Evolutionary conservation across 1,140 invertebrate genomes (phyloP).

Genomic region (Heliconius hermathena): DNA sequence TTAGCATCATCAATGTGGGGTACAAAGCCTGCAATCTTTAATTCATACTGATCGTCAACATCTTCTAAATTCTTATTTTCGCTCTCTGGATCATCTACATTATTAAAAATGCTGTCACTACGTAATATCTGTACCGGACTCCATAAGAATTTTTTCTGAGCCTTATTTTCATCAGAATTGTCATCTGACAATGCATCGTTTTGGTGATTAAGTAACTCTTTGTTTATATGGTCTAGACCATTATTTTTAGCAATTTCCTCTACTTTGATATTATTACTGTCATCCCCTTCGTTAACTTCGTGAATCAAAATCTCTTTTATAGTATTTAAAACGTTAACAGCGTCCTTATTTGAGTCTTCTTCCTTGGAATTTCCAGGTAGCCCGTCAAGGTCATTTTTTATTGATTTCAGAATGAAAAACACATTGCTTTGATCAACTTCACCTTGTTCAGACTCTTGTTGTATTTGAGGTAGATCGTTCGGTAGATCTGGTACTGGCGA

Average conservation of each 20-base stretch:
- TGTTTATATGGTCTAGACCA: neutral
- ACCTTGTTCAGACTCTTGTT: neutral
- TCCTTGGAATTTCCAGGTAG: neutral
- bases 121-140: neutral
- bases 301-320: neutral
- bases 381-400: neutral
- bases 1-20: neutral
- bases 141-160: neutral
- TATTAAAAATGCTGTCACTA: neutral
- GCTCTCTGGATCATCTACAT: neutral
- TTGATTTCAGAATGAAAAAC: neutral
- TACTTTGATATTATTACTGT: neutral
- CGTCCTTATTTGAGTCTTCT: neutral
- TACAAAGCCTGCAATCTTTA: neutral
- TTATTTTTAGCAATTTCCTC: slow-evolving; percentile 2
- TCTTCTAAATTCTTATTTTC: neutral
- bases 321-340: neutral
- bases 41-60: neutral
- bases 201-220: neutral
- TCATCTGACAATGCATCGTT: neutral
- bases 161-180: neutral
- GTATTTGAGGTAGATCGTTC: slow-evolving; percentile 22
- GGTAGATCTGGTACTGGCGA: slow-evolving; percentile 34
- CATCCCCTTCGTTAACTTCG: neutral
- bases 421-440: neutral